Conservation (phyloP, 2,888 invertebrate genomes). For the Netelia fuscicornis region DNA sequence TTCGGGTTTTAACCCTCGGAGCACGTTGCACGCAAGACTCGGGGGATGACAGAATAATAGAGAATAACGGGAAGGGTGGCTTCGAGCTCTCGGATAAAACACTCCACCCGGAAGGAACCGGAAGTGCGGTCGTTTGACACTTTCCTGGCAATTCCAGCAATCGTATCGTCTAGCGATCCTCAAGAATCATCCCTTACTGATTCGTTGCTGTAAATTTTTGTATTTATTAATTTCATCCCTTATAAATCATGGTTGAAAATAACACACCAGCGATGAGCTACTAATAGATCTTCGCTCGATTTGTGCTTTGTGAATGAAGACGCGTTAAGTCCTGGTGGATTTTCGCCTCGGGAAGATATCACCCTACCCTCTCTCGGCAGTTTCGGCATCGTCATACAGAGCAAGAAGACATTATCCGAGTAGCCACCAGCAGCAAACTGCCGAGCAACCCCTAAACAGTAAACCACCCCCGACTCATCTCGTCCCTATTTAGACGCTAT, state of each 20-base stretch:
- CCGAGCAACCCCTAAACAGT: slow-evolving; percentile 50
- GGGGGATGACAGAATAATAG: slow-evolving; percentile 64
- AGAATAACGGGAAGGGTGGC: slow-evolving; percentile 73
- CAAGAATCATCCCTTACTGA: neutral
- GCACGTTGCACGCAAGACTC: slow-evolving; percentile 22
- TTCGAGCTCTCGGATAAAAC: slow-evolving; percentile 58
- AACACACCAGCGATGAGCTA: slow-evolving; percentile 33
- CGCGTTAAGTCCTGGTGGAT: slow-evolving; percentile 49
- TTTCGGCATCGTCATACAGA: slow-evolving; percentile 40
- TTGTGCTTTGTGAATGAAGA: slow-evolving; percentile 73
- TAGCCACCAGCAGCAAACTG: slow-evolving; percentile 65
- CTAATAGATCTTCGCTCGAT: slow-evolving; percentile 12
- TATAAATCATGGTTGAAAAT: too few species aligned
- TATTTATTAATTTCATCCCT: neutral
- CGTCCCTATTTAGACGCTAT: slow-evolving; percentile 29
- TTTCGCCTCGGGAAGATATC: slow-evolving; percentile 22
- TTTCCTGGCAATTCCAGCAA: slow-evolving; percentile 72
- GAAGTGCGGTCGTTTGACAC: slow-evolving; percentile 81
- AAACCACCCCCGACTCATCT: slow-evolving; percentile 50
- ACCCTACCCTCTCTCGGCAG: neutral
- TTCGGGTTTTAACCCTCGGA: slow-evolving; percentile 37
- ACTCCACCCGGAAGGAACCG: slow-evolving; percentile 71
- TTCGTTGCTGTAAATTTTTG: neutral
- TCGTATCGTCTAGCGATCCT: neutral
- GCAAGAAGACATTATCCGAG: slow-evolving; percentile 54